phyloP scores from a whole-genome alignment of 1,140 invertebrate species.

The Orchestia grillus region DNA sequence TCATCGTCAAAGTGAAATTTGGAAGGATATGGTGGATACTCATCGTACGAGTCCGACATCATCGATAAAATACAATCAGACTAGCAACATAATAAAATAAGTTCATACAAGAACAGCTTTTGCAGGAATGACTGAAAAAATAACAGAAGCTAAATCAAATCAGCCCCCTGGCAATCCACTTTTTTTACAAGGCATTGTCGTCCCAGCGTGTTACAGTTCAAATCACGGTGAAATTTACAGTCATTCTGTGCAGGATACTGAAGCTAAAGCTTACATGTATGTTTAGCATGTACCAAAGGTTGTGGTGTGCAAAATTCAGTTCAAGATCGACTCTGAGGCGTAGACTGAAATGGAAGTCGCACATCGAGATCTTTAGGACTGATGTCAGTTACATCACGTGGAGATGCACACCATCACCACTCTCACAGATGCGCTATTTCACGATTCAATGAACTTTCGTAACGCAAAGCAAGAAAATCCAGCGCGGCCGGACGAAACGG shows the following conservation, averaged over 20 bases:
- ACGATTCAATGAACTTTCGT: neutral
- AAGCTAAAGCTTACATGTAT: neutral
- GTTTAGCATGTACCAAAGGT: neutral
- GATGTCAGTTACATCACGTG: neutral
- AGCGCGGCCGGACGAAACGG: neutral
- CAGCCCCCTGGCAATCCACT: neutral
- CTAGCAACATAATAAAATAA: too few species aligned
- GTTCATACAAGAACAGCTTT: too few species aligned
- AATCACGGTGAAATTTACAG: neutral
- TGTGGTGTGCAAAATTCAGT: neutral
- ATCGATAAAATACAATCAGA: too few species aligned
- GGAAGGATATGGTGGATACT: too few species aligned
- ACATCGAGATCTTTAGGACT: neutral
- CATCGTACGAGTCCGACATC: too few species aligned
- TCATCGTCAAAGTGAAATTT: too few species aligned
- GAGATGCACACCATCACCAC: neutral
- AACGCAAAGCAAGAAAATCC: neutral
- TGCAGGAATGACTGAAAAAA: too few species aligned
- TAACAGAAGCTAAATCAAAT: neutral
- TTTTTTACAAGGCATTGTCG: neutral
- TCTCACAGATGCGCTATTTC: neutral
- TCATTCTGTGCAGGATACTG: neutral
- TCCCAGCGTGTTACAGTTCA: neutral
- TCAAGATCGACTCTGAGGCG: neutral
- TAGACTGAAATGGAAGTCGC: neutral